Base-by-base conservation (phyloP, 2,888 invertebrate genomes). In the Amphipyra berbera region DNA sequence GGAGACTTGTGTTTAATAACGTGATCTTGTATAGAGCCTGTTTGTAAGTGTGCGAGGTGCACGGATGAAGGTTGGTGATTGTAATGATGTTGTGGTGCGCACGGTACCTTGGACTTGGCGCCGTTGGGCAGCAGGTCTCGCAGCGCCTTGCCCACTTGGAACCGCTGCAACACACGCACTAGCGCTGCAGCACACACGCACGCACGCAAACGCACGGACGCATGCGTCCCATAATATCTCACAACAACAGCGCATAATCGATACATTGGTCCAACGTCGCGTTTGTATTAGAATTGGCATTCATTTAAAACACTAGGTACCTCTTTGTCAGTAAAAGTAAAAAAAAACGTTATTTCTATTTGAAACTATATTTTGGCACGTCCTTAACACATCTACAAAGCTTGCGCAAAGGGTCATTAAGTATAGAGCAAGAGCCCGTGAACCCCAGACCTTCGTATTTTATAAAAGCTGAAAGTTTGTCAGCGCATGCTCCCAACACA, bases 91-190 rank as follows among this genome's bases (percentile, higher is more conserved):
- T 13, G 53, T 21, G 57, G 21, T n/a, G 60, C 10, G n/a, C 0
- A 58, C 12, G 13, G 76, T 83, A 94, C 94, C 94, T 93, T 93
- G 82, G 78, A 82, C 83, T 89, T 90, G 83, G 92, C 90, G 68
- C 66, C 73, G 45, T 64, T 38, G 35, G 93, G 93, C 87, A 94
- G 90, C 83, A 85, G 87, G 50, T 77, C 81, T 21, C 94, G 92
- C 86, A 93, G 90, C 86, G 86, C 82, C 67, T 84, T 83, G 78
- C 86, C 86, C 66, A 78, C 84, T 75, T 81, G 85, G 83, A 93
- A 86, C 73, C 93, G 92, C 94, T 94, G 94, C 84, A 94, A 94
- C 89, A 91, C 78, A 82, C 74, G 77, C 75, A 77, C 69, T 50
- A 68, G 80, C 78, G 78, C 86, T 82, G 82, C 83, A 82, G 69